Percentiles rank a stretch among this genome's conserved stretches.
phyloP scores from a whole-genome alignment of 2,888 invertebrate genomes.

The Melanophora roralis region DNA sequence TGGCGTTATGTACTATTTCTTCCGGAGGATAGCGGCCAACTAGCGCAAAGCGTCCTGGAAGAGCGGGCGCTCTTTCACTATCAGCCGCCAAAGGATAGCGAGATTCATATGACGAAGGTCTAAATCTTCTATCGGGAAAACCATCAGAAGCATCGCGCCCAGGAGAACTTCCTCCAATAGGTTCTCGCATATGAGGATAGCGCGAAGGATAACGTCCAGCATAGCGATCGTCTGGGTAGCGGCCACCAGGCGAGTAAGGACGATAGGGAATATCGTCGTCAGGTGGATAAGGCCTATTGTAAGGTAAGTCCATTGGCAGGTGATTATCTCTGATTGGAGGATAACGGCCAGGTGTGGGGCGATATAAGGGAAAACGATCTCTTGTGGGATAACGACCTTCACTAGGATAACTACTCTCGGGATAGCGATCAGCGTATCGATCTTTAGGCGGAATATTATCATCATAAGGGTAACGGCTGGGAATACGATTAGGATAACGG shows the following conservation, averaged over 20 bases:
- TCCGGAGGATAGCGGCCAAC: conserved; percentile 72
- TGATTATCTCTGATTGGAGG: conserved; percentile 72
- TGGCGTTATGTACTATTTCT: conserved; percentile 72
- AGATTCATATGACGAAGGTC: conserved; percentile 74
- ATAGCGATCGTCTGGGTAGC: conserved; percentile 73
- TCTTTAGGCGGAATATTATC: conserved; percentile 66
- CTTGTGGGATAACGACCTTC: conserved; percentile 66
- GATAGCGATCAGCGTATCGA: conserved; percentile 67
- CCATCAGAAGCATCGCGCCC: conserved; percentile 75
- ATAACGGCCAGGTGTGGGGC: conserved; percentile 68
- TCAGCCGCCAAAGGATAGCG: conserved; percentile 73
- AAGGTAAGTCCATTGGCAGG: conserved; percentile 75
- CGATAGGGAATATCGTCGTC: conserved; percentile 71
- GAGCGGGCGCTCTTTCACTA: conserved; percentile 60
- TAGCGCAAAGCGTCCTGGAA: conserved; percentile 65
- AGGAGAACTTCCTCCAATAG: conserved; percentile 71
- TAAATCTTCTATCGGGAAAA: conserved; percentile 77
- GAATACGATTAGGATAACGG: conserved; percentile 61
- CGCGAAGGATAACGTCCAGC: conserved; percentile 70
- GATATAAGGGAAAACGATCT: conserved; percentile 70
- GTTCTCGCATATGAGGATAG: conserved; percentile 65
- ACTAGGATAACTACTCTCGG: conserved; percentile 64
- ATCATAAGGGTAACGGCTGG: conserved; percentile 64
- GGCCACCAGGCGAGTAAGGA: conserved; percentile 69
- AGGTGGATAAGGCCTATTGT: conserved; percentile 72